Evolutionary conservation across 2,113 vertebrate species (phyloP).

Genomic region (Ceuthmochares aereus): DNA sequence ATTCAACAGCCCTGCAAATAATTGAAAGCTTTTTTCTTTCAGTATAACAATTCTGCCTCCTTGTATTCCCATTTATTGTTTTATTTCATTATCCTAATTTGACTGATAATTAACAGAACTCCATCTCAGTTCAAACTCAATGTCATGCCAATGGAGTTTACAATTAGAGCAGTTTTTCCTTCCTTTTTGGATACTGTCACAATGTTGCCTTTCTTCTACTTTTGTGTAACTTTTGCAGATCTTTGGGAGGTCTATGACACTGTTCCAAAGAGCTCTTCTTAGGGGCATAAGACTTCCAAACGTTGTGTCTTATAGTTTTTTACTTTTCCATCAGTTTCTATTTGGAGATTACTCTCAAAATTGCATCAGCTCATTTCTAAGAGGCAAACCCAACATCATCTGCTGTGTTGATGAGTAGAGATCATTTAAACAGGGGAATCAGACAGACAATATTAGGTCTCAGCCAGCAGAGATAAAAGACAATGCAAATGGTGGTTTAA

Average conservation of each 20-base stretch:
- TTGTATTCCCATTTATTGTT: neutral
- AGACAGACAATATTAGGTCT: neutral
- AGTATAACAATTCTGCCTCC: neutral
- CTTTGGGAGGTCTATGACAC: neutral
- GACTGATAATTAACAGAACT: neutral
- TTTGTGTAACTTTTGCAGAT: neutral
- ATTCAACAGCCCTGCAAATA: neutral
- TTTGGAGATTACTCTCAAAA: neutral
- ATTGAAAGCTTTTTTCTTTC: neutral
- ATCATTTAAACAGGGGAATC: neutral
- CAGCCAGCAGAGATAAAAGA: neutral
- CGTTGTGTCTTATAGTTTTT: neutral
- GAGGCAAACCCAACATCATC: neutral
- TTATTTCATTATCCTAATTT: neutral
- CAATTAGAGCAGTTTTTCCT: neutral
- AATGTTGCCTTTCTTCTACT: neutral
- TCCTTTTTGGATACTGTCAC: neutral
- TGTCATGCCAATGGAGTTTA: neutral
- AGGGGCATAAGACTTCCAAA: accelerated
- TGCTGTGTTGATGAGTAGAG: neutral
- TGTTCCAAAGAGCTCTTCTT: neutral
- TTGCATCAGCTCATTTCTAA: neutral
- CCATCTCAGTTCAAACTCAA: neutral
- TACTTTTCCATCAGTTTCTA: neutral
- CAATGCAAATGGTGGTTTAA: neutral